phyloP scores from a whole-genome alignment of 1,140 invertebrate genomes.

The Babylonia areolata region DNA sequence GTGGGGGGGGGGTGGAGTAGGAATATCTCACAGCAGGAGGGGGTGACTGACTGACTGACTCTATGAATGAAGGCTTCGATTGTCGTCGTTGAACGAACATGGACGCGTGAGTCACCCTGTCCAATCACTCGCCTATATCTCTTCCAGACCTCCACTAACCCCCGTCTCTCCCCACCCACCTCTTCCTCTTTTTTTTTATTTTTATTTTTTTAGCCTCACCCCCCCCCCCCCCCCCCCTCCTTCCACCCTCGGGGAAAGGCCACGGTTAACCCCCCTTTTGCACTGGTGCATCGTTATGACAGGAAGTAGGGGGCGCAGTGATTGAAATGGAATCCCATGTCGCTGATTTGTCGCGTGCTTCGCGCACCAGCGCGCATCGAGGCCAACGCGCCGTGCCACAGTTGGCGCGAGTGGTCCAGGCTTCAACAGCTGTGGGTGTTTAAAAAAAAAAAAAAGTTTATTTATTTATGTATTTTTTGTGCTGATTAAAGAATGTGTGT shows the following conservation, averaged over 20 bases:
- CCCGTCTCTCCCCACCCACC: neutral
- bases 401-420: neutral
- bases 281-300: constrained; percentile 15
- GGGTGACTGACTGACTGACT: neutral
- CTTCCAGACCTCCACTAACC: neutral
- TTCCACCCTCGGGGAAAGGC: neutral
- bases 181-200: neutral
- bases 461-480: too few species aligned
- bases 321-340: constrained; percentile 34
- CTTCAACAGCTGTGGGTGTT: too few species aligned
- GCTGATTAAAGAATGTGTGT: neutral
- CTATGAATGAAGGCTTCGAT: neutral
- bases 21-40: neutral
- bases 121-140: neutral
- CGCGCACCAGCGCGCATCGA: neutral
- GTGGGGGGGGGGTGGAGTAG: neutral
- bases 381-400: neutral
- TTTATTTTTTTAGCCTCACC: neutral
- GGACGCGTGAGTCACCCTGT: neutral
- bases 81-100: neutral
- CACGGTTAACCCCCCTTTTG: neutral
- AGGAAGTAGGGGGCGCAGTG: constrained; percentile 29
- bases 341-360: constrained; percentile 34
- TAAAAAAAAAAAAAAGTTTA: too few species aligned
- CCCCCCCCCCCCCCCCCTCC: neutral